Base-by-base conservation (phyloP, 2,113 vertebrate species). In the Cacatua alba region DNA sequence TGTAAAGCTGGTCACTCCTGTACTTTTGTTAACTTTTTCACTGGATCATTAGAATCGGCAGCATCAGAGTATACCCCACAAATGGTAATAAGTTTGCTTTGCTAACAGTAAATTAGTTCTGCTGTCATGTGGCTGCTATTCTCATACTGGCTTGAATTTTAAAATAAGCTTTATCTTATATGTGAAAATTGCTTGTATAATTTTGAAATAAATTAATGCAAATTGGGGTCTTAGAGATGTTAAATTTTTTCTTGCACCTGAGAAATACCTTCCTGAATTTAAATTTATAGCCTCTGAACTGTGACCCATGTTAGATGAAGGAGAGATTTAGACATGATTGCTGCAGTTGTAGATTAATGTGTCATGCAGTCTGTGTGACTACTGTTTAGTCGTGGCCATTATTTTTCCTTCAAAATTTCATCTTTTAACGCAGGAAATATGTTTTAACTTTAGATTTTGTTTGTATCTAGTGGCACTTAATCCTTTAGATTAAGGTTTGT, bases 241-340 rank as follows among this genome's bases (percentile, higher is more conserved):
- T 83, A 37, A 1, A 29, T 79, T 70, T 81, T 68, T 95, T 49
- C 46, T 53, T 86, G 67, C 76, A 91, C 77, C 89, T 94, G 72
- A 85, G 87, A 39, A 39, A 39, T 39, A 39, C 39, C 39, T 39
- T 39, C 39, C 39, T 39, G 39, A 39, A 39, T 39, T 39, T 39
- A 95, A 95, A 86, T 86, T 93, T 94, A 83, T 60, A 90, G 63
- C 20, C n/a, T 92, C 57, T 85, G 62, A 94, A 90, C 77, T 85
- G 46, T 94, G 83, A 82, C 84, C 39, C 10, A 11, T 79, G n/a
- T 71, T 64, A 90, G 29, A 87, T 89, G 82, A 94, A 69, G 77
- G 88, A 89, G 35, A 88, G 52, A 85, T 93, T 93, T 94, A 88
- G 88, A 43, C 52, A 63, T 92, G 86, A 65, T 89, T 89, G 63